Conservation (phyloP, 2,888 invertebrate species). For the Xestia ashworthii region DNA sequence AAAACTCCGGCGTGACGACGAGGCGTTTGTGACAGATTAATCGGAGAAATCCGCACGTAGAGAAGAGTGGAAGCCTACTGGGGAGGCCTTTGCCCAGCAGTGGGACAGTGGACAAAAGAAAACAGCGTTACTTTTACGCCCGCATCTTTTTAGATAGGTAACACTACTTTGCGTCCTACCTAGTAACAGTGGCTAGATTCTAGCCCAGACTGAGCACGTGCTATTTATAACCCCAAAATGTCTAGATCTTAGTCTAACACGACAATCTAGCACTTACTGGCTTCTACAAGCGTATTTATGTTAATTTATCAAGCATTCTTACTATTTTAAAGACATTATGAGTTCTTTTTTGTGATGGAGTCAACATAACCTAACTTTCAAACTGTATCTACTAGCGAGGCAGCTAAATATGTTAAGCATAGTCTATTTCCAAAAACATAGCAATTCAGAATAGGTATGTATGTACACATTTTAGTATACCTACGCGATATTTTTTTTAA, state of each 20-base stretch:
- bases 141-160: not conserved
- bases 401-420: not conserved
- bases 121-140: not conserved
- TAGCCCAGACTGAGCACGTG: conserved; percentile 42
- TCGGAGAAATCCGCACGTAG: too few species aligned
- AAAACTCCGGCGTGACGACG: too few species aligned
- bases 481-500: not conserved
- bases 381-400: not conserved
- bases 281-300: not conserved
- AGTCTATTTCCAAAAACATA: not conserved
- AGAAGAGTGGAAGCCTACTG: too few species aligned
- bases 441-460: not conserved
- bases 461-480: not conserved
- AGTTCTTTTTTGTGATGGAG: not conserved
- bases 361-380: conserved; percentile 28
- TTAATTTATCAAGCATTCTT: not conserved
- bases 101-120: not conserved
- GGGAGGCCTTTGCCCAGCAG: too few species aligned
- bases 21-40: too few species aligned
- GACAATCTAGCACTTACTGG: not conserved
- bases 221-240: conserved; percentile 53
- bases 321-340: not conserved
- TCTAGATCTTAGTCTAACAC: conserved; percentile 32
- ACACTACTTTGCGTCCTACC: not conserved
- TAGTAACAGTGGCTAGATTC: not conserved